These are phyloP conservation scores for Drosophila sp. DNA, from an alignment of 1,140 invertebrate genomes.

Conservation along the genomic window DNA sequence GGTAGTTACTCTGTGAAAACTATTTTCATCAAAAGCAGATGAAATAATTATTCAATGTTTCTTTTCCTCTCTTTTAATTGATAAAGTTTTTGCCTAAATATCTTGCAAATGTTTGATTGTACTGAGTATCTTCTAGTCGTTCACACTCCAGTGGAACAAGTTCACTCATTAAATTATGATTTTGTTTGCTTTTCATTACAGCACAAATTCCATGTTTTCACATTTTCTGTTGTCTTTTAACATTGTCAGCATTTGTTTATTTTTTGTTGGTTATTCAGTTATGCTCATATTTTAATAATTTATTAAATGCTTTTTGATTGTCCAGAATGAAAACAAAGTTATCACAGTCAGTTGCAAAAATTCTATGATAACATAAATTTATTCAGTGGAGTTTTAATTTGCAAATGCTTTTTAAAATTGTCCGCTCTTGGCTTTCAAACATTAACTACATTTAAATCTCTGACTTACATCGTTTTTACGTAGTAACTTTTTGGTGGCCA, in stretches of 20 bases:
- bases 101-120: neutral
- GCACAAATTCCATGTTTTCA: slow-evolving; percentile 62
- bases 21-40: neutral
- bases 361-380: slow-evolving; percentile 13
- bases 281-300: slow-evolving; percentile 54
- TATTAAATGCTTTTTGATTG: slow-evolving; percentile 57
- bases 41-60: neutral
- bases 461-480: slow-evolving; percentile 1
- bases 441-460: neutral
- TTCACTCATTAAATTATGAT: slow-evolving; percentile 6
- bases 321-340: slow-evolving; percentile 17
- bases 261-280: slow-evolving; percentile 38
- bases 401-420: slow-evolving; percentile 4
- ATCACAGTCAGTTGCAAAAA: slow-evolving; percentile 13
- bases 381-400: slow-evolving; percentile 19
- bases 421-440: neutral
- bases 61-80: neutral
- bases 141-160: neutral
- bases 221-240: slow-evolving; percentile 47
- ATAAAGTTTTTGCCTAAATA: neutral
- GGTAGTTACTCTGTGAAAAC: neutral
- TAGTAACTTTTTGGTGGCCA: slow-evolving; percentile 1
- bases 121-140: neutral
- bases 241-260: slow-evolving; percentile 43
- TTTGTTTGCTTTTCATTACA: slow-evolving; percentile 63